phyloP scores from a whole-genome alignment of 2,113 vertebrate genomes.

The Entomyzon cyanotis region DNA sequence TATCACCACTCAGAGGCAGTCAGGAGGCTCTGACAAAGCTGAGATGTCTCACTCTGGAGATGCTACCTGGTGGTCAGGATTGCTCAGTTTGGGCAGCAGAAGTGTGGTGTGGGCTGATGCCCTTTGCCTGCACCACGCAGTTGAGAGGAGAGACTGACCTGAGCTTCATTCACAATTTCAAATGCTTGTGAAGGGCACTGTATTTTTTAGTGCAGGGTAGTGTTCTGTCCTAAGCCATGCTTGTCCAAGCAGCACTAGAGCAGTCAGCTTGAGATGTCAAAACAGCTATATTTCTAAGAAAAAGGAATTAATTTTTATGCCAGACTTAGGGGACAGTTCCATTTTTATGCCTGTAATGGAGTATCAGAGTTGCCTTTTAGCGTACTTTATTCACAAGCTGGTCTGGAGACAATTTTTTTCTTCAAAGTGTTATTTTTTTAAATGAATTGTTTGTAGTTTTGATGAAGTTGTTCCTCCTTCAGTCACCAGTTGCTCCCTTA shows the following conservation, averaged over 20 bases:
- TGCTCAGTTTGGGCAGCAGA: neutral
- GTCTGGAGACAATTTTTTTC: conserved; percentile 58
- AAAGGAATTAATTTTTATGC: neutral
- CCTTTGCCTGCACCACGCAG: rapidly evolving
- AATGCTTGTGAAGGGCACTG: neutral
- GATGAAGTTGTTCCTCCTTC: conserved; percentile 30
- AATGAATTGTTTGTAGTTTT: conserved; percentile 43
- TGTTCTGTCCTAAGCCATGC: rapidly evolving
- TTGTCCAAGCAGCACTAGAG: neutral
- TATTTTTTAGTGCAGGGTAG: neutral
- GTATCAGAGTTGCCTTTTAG: conserved; percentile 48
- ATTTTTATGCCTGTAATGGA: conserved; percentile 58
- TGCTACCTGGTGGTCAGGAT: neutral
- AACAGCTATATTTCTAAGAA: neutral
- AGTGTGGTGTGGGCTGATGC: rapidly evolving
- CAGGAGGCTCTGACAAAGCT: neutral
- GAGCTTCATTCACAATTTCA: neutral
- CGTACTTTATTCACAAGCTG: conserved; percentile 51
- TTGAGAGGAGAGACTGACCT: rapidly evolving
- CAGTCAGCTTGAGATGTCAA: neutral
- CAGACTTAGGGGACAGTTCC: neutral
- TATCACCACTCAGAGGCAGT: neutral
- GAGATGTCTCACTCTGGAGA: neutral
- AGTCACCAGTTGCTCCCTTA: conserved; percentile 39
- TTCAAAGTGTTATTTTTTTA: conserved; percentile 28